Base-by-base conservation (phyloP, 1,140 invertebrate genomes). In the Sipha flava region DNA sequence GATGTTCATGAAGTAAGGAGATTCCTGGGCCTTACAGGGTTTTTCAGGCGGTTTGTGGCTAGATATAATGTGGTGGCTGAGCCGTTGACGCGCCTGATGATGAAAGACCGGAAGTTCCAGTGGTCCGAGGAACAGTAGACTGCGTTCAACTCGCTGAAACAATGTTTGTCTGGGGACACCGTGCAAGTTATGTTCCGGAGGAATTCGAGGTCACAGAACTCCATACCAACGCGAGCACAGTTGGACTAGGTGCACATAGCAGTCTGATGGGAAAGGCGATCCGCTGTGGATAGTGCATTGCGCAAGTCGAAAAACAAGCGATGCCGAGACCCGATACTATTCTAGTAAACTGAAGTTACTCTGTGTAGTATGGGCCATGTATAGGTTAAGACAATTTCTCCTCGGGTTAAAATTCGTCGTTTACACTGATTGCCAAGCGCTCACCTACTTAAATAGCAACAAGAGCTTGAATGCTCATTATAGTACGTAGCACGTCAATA, bases 401-500 rank as follows among this genome's bases (percentile, higher is more conserved):
- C n/a, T 79, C 0, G 29, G 29, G 0, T 14, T 62, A 9, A 29
- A 18, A 5, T 79, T 79, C 16, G 43, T n/a, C 0, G 12, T 79
- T 1, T 40, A 26, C 4, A 62, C 40, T 0, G 75, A 79, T 12
- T 79, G 75, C 16, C 75, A 79, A 14, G 75, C 75, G n/a, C n/a
- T n/a, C n/a, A n/a, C n/a, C 10, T 43, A 52, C 37, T 52, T 75
- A 29, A 47, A 75, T 26, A 43, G 23, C 43, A 6, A 75, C 14
- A 59, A 29, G n/a, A n/a, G n/a, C n/a, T n/a, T n/a, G n/a, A n/a
- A n/a, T n/a, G n/a, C n/a, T n/a, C n/a, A n/a, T n/a, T n/a, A n/a
- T n/a, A n/a, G n/a, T n/a, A n/a, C n/a, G n/a, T n/a, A n/a, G n/a
- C 82, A 18, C 62, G 85, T 16, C 86, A 85, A 85, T 84, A 82